A percentile compares a stretch with the other conserved stretches of the same genome.
Evolutionary conservation across 2,797 vertebrate genomes (phyloP).

Genomic region (Eospalax fontanierii): DNA sequence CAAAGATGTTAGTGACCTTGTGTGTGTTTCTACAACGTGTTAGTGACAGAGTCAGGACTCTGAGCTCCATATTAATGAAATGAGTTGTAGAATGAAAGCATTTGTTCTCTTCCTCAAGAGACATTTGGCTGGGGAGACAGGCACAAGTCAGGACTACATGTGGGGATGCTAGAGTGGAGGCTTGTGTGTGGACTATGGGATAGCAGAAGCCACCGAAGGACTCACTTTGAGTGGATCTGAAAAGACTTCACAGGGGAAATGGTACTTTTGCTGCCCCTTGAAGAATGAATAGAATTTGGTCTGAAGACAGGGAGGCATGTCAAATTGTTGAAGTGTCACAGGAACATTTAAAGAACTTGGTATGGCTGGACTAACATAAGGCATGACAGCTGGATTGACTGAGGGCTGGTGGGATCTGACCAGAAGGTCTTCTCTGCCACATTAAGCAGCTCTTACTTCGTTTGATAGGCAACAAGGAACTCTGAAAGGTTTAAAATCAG

Average conservation of each 20-base stretch:
- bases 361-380: neutral
- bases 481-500: neutral
- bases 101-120: neutral
- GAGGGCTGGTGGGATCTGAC: neutral
- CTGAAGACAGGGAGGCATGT: neutral
- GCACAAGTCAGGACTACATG: no score
- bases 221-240: neutral
- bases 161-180: neutral
- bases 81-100: neutral
- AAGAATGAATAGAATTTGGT: constrained; percentile 25
- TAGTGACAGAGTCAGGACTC: neutral
- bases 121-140: neutral
- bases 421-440: neutral
- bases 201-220: neutral
- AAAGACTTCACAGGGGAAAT: neutral
- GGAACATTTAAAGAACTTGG: neutral
- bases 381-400: neutral
- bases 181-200: no score
- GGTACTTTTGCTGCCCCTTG: neutral
- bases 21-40: neutral
- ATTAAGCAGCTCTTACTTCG: neutral
- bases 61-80: neutral
- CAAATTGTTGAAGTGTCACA: neutral
- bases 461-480: neutral
- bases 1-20: neutral